phyloP scores from a whole-genome alignment of 2,113 vertebrate species.

The Danionella cerebrum region DNA sequence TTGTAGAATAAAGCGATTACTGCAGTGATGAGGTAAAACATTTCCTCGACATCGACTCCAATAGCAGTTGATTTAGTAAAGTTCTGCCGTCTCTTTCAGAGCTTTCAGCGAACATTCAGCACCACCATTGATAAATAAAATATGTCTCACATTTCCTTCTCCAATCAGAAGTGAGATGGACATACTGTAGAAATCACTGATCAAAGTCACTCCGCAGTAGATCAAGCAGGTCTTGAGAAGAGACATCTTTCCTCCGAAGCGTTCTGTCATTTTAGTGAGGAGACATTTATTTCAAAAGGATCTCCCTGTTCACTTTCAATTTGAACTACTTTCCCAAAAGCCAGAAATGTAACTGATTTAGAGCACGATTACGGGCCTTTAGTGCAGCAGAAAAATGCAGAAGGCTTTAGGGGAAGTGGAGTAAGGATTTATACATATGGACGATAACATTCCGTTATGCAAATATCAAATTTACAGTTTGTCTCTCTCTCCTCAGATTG shows the following conservation, averaged over 20 bases:
- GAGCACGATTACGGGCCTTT: conserved; percentile 10
- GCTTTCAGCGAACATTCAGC: too few relatives aligned
- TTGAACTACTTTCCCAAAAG: conserved; percentile 12
- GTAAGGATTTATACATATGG: neutral
- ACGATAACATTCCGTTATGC: neutral
- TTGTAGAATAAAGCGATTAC: too few relatives aligned
- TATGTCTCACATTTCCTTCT: too few relatives aligned
- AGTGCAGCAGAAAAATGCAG: neutral
- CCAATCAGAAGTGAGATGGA: too few relatives aligned
- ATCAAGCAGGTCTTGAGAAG: conserved; percentile 19
- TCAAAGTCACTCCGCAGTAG: too few relatives aligned
- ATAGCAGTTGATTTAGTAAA: too few relatives aligned
- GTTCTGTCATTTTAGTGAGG: conserved; percentile 9
- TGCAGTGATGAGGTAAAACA: too few relatives aligned
- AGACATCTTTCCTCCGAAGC: neutral
- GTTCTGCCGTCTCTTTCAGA: too few relatives aligned
- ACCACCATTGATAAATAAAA: too few relatives aligned
- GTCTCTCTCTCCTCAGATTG: conserved; percentile 74
- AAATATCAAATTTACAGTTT: conserved; percentile 16
- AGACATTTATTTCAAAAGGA: conserved; percentile 1
- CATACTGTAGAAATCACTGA: too few relatives aligned
- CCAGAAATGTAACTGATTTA: conserved; percentile 13
- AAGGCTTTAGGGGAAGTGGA: neutral
- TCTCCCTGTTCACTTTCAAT: neutral
- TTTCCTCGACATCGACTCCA: too few relatives aligned